Percentiles rank a stretch among this genome's conserved stretches.
phyloP scores from a whole-genome alignment of 2,797 vertebrate genomes.

The Phalanger gymnotis region DNA sequence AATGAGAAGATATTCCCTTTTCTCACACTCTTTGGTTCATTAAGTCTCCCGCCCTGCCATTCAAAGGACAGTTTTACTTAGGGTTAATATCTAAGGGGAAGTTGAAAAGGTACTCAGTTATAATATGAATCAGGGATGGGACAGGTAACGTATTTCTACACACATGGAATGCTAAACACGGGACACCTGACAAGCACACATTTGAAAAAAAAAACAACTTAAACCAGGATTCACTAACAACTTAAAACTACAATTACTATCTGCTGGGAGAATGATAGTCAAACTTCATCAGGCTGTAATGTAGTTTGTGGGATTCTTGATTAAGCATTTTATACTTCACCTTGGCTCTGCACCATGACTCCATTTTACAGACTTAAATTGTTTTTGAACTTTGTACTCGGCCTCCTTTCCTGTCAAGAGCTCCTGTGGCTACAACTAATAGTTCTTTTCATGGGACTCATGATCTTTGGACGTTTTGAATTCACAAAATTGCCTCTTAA shows the following conservation, averaged over 20 bases:
- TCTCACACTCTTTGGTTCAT: not conserved
- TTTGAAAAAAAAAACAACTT: not conserved
- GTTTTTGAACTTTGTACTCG: not conserved
- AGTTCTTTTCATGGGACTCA: not conserved
- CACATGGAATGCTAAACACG: not conserved
- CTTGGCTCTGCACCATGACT: not conserved
- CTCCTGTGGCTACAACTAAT: not conserved
- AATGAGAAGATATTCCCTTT: not conserved
- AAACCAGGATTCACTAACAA: not conserved
- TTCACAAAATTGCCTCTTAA: not conserved
- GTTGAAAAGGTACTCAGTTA: not conserved
- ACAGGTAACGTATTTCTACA: not conserved
- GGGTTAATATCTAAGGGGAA: not conserved
- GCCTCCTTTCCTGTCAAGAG: not conserved
- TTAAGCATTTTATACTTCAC: not conserved
- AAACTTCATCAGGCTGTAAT: not conserved
- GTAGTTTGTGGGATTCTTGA: not conserved
- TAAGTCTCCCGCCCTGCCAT: not conserved
- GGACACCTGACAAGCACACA: not conserved
- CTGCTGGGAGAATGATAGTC: not conserved
- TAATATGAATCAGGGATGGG: not conserved
- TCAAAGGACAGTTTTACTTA: not conserved
- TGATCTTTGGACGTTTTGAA: not conserved
- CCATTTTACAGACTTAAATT: not conserved
- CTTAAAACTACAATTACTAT: not conserved